Evolutionary conservation across 2,113 vertebrate genomes (phyloP).

Genomic region (Charina bottae): DNA sequence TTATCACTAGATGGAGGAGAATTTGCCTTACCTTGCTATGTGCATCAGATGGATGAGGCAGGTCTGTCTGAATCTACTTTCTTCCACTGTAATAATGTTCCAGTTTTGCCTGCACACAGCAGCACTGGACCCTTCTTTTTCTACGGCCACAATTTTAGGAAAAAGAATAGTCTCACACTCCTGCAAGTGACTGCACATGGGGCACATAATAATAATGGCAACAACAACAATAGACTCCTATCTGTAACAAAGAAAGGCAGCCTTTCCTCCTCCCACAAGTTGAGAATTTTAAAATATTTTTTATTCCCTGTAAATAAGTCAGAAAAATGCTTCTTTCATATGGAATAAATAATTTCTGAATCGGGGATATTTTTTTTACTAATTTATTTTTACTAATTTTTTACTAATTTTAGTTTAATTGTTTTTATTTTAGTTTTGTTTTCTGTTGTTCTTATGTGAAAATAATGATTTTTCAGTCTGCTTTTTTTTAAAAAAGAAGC

Average conservation of each 20-base stretch:
- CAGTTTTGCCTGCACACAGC: neutral
- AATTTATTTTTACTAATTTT: no score
- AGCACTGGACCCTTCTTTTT: neutral
- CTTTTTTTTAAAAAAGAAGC: neutral
- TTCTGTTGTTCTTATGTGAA: neutral
- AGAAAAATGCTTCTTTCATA: neutral
- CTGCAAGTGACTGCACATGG: neutral
- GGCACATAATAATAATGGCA: neutral
- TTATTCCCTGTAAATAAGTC: neutral
- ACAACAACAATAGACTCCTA: neutral
- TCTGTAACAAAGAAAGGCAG: neutral
- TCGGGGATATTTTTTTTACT: neutral
- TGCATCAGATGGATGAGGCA: no score
- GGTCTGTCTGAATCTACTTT: neutral
- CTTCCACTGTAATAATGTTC: neutral
- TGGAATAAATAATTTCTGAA: neutral
- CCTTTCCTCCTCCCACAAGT: neutral
- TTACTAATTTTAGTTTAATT: neutral
- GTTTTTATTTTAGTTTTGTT: neutral
- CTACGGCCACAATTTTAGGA: neutral
- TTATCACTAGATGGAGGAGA: no score
- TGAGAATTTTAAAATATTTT: neutral
- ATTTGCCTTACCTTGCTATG: no score
- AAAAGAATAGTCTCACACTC: neutral
- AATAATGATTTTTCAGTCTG: neutral